These are phyloP conservation scores for Lordiphosa stackelbergi DNA, from an alignment of 1,140 invertebrate genomes.

Conservation along the genomic window DNA sequence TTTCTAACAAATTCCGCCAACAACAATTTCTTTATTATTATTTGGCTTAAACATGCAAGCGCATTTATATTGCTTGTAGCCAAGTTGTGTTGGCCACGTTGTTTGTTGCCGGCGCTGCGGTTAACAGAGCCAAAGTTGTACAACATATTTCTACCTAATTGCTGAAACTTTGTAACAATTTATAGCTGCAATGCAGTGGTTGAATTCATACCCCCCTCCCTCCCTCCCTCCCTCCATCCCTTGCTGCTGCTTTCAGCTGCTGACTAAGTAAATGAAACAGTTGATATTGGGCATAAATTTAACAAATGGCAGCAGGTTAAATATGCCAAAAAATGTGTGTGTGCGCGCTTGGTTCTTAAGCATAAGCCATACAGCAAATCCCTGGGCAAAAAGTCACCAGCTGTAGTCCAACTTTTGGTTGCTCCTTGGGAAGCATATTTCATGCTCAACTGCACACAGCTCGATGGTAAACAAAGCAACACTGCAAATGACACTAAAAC, in stretches of 20 bases:
- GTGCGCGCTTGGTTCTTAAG: slow-evolving; percentile 18
- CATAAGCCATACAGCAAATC: slow-evolving; percentile 1
- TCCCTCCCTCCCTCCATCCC: not conserved
- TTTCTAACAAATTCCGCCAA: slow-evolving; percentile 26
- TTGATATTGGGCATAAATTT: slow-evolving; percentile 52
- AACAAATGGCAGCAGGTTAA: slow-evolving; percentile 27
- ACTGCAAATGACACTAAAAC: slow-evolving; percentile 57
- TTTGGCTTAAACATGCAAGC: slow-evolving; percentile 64
- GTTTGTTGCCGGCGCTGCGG: slow-evolving; percentile 21
- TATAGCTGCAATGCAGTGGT: slow-evolving; percentile 71
- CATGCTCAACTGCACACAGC: slow-evolving; percentile 53
- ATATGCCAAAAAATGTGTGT: slow-evolving; percentile 32
- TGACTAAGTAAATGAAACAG: slow-evolving; percentile 49
- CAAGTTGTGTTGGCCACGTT: slow-evolving; percentile 39
- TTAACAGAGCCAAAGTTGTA: slow-evolving; percentile 39
- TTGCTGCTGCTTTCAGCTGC: not conserved
- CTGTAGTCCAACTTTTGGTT: slow-evolving; percentile 27
- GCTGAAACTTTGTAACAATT: slow-evolving; percentile 68
- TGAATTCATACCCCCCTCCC: not conserved
- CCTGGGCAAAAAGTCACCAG: slow-evolving; percentile 6
- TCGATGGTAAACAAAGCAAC: slow-evolving; percentile 45
- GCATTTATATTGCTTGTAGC: slow-evolving; percentile 58
- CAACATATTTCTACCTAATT: slow-evolving; percentile 69
- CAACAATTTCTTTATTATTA: slow-evolving; percentile 61
- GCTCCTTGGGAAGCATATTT: slow-evolving; percentile 51